Evolutionary conservation across 2,888 invertebrate species (phyloP).

Genomic region (Andricus curvator): DNA sequence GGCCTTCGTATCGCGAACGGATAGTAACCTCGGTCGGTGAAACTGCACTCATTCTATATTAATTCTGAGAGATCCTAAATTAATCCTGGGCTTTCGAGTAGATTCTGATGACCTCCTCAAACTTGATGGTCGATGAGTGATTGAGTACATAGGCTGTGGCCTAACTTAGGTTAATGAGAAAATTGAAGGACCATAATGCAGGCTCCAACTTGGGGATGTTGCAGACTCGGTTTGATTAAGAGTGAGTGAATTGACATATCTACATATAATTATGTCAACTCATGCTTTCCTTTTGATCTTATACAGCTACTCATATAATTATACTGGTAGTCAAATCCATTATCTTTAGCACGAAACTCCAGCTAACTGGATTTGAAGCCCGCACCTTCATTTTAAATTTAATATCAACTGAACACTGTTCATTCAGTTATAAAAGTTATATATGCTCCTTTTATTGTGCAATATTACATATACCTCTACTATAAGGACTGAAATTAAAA

Average conservation of each 20-base stretch:
- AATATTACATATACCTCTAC: no score
- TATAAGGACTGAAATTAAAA: no score
- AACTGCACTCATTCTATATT: no score
- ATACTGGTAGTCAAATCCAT: background rate
- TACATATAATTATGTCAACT: background rate
- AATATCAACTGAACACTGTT: background rate
- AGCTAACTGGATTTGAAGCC: conserved; percentile 4
- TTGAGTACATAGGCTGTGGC: background rate
- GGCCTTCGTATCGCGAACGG: no score
- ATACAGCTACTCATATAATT: background rate
- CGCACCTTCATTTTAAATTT: background rate
- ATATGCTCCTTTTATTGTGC: no score
- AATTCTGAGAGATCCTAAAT: no score
- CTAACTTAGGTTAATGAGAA: background rate
- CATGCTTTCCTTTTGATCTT: conserved; percentile 26
- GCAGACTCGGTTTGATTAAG: background rate
- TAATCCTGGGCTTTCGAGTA: no score
- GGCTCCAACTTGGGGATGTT: background rate
- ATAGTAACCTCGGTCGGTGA: no score
- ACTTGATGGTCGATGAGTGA: background rate
- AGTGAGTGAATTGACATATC: background rate
- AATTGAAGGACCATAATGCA: background rate
- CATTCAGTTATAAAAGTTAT: background rate
- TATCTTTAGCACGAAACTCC: conserved; percentile 1
- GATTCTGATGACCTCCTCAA: no score